A percentile compares a stretch with the other conserved stretches of the same genome.
phyloP scores from a whole-genome alignment of 2,888 invertebrate genomes.

The Charanyca ferruginea region DNA sequence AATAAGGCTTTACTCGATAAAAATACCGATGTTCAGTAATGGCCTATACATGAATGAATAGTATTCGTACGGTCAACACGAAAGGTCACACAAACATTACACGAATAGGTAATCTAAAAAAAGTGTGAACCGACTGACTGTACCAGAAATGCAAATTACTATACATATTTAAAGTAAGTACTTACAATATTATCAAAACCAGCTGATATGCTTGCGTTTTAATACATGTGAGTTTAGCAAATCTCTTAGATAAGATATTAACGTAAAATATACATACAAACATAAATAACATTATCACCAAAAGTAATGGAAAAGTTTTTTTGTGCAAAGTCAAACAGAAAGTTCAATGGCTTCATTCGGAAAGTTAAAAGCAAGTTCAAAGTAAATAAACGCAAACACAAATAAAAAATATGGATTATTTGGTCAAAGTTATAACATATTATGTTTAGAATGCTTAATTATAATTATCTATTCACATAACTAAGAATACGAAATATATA shows the following conservation, averaged over 20 bases:
- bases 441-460: too few species aligned
- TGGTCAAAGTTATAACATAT: constrained; percentile 1
- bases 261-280: constrained; percentile 4
- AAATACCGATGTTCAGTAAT: too few species aligned
- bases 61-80: too few species aligned
- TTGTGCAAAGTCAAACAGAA: constrained; percentile 1
- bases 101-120: too few species aligned
- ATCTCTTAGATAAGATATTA: constrained; percentile 47
- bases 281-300: constrained; percentile 19
- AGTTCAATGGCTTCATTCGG: constrained; percentile 41
- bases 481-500: too few species aligned
- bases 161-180: too few species aligned
- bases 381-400: constrained; percentile 25
- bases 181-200: constrained; percentile 11
- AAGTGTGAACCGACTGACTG: background rate
- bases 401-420: constrained; percentile 14
- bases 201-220: constrained; percentile 24
- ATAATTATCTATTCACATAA: too few species aligned
- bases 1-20: too few species aligned
- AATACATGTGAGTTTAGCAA: constrained; percentile 19
- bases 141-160: too few species aligned
- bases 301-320: constrained; percentile 36
- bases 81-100: background rate
- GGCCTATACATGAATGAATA: too few species aligned
- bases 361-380: constrained; percentile 30